phyloP scores from a whole-genome alignment of 2,888 invertebrate species.

The Volucella inanis region DNA sequence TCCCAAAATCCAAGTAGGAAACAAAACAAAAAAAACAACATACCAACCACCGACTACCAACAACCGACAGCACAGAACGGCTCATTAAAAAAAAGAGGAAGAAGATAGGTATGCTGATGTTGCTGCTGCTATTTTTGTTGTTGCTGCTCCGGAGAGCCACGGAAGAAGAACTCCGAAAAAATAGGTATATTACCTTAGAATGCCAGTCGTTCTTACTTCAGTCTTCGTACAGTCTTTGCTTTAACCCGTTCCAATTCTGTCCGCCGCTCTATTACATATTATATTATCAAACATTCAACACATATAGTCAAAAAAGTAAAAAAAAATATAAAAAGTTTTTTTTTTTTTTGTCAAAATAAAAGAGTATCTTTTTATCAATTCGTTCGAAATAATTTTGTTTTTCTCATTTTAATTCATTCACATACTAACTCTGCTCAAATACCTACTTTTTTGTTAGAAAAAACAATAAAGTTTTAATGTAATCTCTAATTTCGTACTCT shows the following conservation, averaged over 20 bases:
- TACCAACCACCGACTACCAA: conserved; percentile 68
- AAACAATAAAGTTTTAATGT: conserved; percentile 26
- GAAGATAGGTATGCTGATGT: conserved; percentile 69
- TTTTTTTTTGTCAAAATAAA: conserved; percentile 27
- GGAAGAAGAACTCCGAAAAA: conserved; percentile 81
- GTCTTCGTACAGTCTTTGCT: conserved; percentile 84
- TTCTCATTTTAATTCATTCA: conserved; percentile 35
- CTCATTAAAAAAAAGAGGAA: conserved; percentile 71
- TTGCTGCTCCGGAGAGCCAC: conserved; percentile 61
- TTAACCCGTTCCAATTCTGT: conserved; percentile 84
- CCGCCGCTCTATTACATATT: conserved; percentile 82
- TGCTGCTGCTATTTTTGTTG: conserved; percentile 50
- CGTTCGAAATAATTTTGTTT: conserved; percentile 27
- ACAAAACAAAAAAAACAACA: conserved; percentile 31
- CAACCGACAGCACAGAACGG: conserved; percentile 66
- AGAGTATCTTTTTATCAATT: conserved; percentile 24
- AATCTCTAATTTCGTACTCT: conserved; percentile 9
- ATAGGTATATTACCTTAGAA: conserved; percentile 84
- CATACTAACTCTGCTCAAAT: conserved; percentile 30
- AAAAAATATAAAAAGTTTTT: conserved; percentile 59
- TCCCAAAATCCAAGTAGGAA: conserved; percentile 36
- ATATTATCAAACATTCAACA: conserved; percentile 76
- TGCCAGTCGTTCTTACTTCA: conserved; percentile 83
- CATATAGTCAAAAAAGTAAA: conserved; percentile 65
- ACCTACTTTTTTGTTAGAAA: conserved; percentile 7